Percentiles rank a stretch among this genome's conserved stretches.
Evolutionary conservation across 2,797 vertebrate species (phyloP).

Genomic region (Acanthurus tractus): DNA sequence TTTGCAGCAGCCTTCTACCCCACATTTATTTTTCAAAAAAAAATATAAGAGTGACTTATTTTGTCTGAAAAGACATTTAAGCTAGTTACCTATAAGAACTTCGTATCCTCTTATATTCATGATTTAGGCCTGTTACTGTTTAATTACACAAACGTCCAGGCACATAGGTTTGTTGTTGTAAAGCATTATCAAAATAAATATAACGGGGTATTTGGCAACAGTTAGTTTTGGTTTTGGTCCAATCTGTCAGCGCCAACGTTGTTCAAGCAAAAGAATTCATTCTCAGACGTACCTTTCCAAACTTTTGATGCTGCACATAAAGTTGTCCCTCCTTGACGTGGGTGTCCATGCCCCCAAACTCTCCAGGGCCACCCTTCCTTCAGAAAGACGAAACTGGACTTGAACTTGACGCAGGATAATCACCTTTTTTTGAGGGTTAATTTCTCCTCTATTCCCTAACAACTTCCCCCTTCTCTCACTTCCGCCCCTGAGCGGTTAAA

Average conservation of each 20-base stretch:
- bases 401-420: constrained; percentile 57
- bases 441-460: constrained; percentile 45
- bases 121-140: not conserved
- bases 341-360: constrained; percentile 79
- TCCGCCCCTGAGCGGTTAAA: constrained; percentile 64
- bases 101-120: not conserved
- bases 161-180: too few species aligned
- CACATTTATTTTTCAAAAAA: too few species aligned
- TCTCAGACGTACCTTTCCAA: constrained; percentile 85
- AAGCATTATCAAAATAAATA: not conserved
- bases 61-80: not conserved
- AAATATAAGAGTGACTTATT: too few species aligned
- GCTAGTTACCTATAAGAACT: not conserved
- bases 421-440: constrained; percentile 32
- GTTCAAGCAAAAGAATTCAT: not conserved
- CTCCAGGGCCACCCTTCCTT: constrained; percentile 23
- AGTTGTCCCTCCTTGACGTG: constrained; percentile 89
- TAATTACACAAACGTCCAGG: too few species aligned
- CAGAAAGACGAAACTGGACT: constrained; percentile 22
- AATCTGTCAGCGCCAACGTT: constrained; percentile 20
- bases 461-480: constrained; percentile 76
- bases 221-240: not conserved
- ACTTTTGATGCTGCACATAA: constrained; percentile 89
- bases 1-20: not conserved
- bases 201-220: not conserved